Conservation (phyloP, 1,140 invertebrate species). For the Drosophila lacteicornis region DNA sequence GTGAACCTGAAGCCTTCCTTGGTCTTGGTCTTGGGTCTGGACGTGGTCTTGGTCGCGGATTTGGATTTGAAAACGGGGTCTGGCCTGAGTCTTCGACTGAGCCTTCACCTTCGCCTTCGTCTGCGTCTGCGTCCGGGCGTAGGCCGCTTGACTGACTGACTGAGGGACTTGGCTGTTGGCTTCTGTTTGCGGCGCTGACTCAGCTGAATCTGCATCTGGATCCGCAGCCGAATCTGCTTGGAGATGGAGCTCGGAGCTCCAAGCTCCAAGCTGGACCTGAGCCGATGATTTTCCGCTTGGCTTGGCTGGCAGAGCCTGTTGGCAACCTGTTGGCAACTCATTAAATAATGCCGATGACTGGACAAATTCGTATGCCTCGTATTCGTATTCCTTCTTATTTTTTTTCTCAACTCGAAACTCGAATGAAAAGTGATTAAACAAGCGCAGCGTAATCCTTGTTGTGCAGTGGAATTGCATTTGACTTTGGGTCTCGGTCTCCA, state of each 20-base stretch:
- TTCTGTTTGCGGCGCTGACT: constrained; percentile 82
- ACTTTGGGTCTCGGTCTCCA: constrained; percentile 4
- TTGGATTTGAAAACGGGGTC: neutral
- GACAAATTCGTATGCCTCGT: constrained; percentile 62
- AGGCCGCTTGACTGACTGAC: constrained; percentile 59
- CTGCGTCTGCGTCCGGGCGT: constrained; percentile 51
- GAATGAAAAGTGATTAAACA: constrained; percentile 81
- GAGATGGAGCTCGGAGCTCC: constrained; percentile 5
- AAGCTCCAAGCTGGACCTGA: constrained; percentile 9
- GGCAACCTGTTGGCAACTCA: constrained; percentile 82
- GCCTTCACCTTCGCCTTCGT: constrained; percentile 9
- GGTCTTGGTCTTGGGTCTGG: neutral
- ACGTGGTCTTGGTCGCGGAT: neutral
- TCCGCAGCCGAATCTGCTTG: neutral
- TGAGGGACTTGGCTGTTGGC: constrained; percentile 68
- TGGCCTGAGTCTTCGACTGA: constrained; percentile 25
- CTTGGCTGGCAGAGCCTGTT: constrained; percentile 28
- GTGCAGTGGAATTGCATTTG: constrained; percentile 69
- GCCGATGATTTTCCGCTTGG: constrained; percentile 75
- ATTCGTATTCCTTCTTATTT: constrained; percentile 14
- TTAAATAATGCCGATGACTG: constrained; percentile 84
- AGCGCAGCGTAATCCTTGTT: constrained; percentile 73
- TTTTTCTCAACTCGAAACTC: constrained; percentile 27
- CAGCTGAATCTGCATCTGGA: constrained; percentile 53
- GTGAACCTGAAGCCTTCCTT: neutral